A percentile compares a stretch with the other conserved stretches of the same genome.
These are phyloP conservation scores for Menidia beryllina DNA, from an alignment of 2,113 vertebrate genomes.

Conservation along the genomic window DNA sequence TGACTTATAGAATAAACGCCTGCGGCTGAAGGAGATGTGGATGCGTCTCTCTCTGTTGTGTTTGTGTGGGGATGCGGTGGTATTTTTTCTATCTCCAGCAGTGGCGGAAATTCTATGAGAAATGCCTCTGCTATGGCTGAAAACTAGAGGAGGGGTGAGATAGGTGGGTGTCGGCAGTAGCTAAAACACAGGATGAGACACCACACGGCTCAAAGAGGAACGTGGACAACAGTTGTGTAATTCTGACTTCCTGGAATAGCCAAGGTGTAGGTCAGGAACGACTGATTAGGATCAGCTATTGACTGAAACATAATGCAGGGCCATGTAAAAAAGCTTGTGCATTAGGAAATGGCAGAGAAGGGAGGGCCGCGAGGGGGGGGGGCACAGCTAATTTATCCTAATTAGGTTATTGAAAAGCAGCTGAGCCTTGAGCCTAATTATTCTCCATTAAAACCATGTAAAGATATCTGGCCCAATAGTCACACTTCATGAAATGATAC, in stretches of 20 bases:
- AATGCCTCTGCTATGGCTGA: slow-evolving; percentile 56
- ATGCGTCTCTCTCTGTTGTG: neutral
- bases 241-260: neutral
- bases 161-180: slow-evolving; percentile 47
- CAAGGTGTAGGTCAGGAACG: neutral
- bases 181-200: slow-evolving; percentile 50
- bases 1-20: neutral
- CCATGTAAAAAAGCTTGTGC: neutral
- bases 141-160: slow-evolving; percentile 69
- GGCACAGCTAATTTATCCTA: slow-evolving; percentile 55
- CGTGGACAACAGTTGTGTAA: slow-evolving; percentile 25
- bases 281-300: slow-evolving; percentile 15
- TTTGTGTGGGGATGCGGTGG: neutral
- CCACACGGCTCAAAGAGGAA: slow-evolving; percentile 40
- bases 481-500: slow-evolving; percentile 26
- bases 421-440: slow-evolving; percentile 61
- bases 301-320: neutral
- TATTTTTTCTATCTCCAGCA: slow-evolving; percentile 11
- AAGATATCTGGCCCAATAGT: slow-evolving; percentile 72
- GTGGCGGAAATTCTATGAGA: slow-evolving; percentile 45
- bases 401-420: slow-evolving; percentile 69
- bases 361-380: no score
- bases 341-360: slow-evolving; percentile 22
- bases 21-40: neutral
- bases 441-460: slow-evolving; percentile 53